Percentiles rank a stretch among this genome's conserved stretches.
These are phyloP conservation scores for Aleiodes sp. DNA, from an alignment of 1,140 invertebrate species.

Conservation along the genomic window DNA sequence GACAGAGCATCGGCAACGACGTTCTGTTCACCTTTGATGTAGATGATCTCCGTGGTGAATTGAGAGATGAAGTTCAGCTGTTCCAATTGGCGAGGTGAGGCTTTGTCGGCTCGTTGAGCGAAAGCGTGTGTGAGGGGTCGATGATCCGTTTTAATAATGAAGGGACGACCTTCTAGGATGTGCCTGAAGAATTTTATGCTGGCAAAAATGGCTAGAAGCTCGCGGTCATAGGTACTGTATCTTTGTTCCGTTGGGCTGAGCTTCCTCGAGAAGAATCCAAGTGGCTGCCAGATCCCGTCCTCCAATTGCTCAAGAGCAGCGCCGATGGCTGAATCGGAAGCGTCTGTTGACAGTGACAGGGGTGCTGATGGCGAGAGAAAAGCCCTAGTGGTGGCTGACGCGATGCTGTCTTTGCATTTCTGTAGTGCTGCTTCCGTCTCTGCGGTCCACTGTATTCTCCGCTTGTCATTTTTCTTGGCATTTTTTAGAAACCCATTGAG, in stretches of 20 bases:
- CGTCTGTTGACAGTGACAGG: slow-evolving; percentile 49
- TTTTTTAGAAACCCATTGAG: slow-evolving; percentile 40
- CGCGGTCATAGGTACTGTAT: slow-evolving; percentile 37
- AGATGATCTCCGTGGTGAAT: slow-evolving; percentile 42
- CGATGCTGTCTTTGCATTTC: slow-evolving; percentile 52
- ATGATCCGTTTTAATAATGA: too few relatives aligned
- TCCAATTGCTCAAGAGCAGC: slow-evolving; percentile 49
- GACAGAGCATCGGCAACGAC: slow-evolving; percentile 46
- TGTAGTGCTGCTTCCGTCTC: slow-evolving; percentile 50
- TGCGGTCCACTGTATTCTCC: slow-evolving; percentile 46
- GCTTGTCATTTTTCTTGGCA: slow-evolving; percentile 45
- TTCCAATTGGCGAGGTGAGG: slow-evolving; percentile 20
- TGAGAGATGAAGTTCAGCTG: slow-evolving; percentile 45
- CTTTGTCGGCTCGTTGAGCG: too few relatives aligned
- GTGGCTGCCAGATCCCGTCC: slow-evolving; percentile 47
- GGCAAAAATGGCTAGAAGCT: too few relatives aligned
- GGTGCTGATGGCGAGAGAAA: slow-evolving; percentile 41
- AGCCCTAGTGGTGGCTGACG: slow-evolving; percentile 41
- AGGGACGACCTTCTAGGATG: too few relatives aligned
- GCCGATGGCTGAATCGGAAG: slow-evolving; percentile 54
- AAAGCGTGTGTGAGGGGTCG: too few relatives aligned
- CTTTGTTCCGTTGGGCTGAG: slow-evolving; percentile 26
- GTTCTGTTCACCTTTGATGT: slow-evolving; percentile 46
- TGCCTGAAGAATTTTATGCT: too few relatives aligned
- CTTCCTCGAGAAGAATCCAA: slow-evolving; percentile 42